Base-by-base conservation (phyloP, 1,140 invertebrate genomes). In the Drosophila kikkawai region DNA sequence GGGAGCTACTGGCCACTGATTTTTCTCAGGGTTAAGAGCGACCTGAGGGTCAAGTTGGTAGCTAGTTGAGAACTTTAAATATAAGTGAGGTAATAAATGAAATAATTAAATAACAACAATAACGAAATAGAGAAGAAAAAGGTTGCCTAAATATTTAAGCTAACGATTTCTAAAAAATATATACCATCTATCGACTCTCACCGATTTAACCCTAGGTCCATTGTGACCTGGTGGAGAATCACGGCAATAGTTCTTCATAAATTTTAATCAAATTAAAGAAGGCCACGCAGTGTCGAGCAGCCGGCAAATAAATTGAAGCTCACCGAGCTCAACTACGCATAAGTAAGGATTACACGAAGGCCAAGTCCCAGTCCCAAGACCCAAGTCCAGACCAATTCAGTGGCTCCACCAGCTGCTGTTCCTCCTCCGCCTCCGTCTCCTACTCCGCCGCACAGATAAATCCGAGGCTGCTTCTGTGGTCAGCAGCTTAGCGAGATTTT, bases 201-300 rank as follows among this genome's bases (percentile, higher is more conserved):
- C 47, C 47, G n/a, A 53, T 4, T 34, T 29, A 34, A 19, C 42
- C 26, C 53, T 34, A 64, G 51, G 7, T 47, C 22, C 32, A 67
- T 39, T 19, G 65, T 75, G 48, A 42, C 19, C 51, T 39, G 39
- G 19, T 13, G 6, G 13, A 32, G 19, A 7, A 39, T 64, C 2
- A 4, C 32, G 50, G 26, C 58, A 2, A 57, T 45, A 88, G 73
- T 84, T 84, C 77, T 71, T 79, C 84, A 90, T 88, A 88, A 88
- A 90, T 88, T 87, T 75, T 90, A 90, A 90, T 90, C 84, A 88
- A 90, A 88, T 88, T 90, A 88, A 87, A 88, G 64, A 59, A 79
- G 70, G 69, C 73, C 71, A 76, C 76, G 69, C 77, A 80, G 64
- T 64, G 75, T 69, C 48, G 60, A 45, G 47, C 60, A 65, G 58